Evolutionary conservation across 35 echinoderm and acorn worm genomes (phyloP).

Genomic region (Lytechinus pictus): DNA sequence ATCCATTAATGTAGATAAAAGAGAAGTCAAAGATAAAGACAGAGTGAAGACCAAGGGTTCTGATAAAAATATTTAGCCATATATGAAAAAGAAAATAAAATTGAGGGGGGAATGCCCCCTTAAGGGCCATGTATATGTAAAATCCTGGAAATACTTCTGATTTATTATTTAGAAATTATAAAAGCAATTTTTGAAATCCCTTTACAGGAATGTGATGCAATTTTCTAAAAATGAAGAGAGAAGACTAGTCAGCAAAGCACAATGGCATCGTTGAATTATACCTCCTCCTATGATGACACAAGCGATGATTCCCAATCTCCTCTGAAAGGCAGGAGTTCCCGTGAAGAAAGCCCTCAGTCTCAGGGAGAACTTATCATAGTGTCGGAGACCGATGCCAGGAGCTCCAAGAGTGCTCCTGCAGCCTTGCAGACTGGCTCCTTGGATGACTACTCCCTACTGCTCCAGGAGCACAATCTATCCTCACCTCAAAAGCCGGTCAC

Average conservation of each 20-base stretch:
- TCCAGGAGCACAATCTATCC: neutral
- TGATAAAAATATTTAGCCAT: no score
- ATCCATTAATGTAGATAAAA: no score
- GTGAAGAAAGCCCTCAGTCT: neutral
- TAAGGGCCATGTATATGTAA: no score
- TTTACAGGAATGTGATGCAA: neutral
- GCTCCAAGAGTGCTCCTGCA: slow-evolving; percentile 82
- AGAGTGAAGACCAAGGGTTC: no score
- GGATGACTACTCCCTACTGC: slow-evolving; percentile 25
- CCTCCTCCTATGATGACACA: slow-evolving; percentile 33
- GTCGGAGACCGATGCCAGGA: slow-evolving; percentile 37
- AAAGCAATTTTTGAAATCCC: no score
- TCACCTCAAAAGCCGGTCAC: slow-evolving; percentile 43
- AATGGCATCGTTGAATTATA: neutral
- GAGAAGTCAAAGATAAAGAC: no score
- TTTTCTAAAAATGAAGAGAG: neutral
- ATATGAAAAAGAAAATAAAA: no score
- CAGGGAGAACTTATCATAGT: slow-evolving; percentile 13
- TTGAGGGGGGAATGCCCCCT: no score
- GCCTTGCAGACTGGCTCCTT: slow-evolving; percentile 33
- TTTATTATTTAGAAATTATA: no score
- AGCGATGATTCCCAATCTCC: slow-evolving; percentile 53
- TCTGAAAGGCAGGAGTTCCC: slow-evolving; percentile 27
- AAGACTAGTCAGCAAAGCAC: neutral
- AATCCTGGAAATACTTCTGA: no score